phyloP scores from a whole-genome alignment of 2,797 vertebrate species.

The Anguilla marmorata region DNA sequence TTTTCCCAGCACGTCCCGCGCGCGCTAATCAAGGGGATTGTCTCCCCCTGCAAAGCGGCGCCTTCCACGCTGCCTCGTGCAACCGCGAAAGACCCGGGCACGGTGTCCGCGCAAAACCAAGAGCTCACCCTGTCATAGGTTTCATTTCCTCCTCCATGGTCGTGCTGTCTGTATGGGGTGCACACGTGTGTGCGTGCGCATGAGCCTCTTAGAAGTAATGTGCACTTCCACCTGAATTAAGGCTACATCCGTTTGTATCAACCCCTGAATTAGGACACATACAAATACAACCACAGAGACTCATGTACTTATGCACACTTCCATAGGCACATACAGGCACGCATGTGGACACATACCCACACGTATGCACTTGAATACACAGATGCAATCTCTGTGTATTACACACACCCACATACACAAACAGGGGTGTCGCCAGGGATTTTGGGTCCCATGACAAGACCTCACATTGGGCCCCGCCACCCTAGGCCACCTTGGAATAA shows the following conservation, averaged over 20 bases:
- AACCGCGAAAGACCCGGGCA: neutral
- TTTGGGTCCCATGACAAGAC: too few species aligned
- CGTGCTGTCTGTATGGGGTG: neutral
- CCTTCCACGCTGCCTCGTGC: neutral
- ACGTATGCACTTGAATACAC: constrained; percentile 16
- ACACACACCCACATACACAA: too few species aligned
- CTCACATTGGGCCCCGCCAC: too few species aligned
- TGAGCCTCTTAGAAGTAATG: neutral
- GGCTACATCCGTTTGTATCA: neutral
- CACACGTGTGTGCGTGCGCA: neutral
- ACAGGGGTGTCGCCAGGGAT: too few species aligned
- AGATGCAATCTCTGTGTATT: neutral
- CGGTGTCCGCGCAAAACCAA: neutral
- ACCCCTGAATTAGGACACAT: neutral
- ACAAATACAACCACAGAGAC: neutral
- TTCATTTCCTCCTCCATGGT: neutral
- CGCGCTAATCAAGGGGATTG: constrained; percentile 33
- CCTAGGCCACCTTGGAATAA: too few species aligned
- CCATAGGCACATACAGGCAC: neutral
- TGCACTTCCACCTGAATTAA: neutral
- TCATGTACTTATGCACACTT: constrained; percentile 35
- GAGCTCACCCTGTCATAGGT: neutral
- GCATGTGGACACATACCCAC: constrained; percentile 1
- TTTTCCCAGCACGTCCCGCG: constrained; percentile 23
- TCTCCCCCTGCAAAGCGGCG: neutral